Evolutionary conservation across 2,888 invertebrate species (phyloP).

Genomic region (Platynereis dumerilii): DNA sequence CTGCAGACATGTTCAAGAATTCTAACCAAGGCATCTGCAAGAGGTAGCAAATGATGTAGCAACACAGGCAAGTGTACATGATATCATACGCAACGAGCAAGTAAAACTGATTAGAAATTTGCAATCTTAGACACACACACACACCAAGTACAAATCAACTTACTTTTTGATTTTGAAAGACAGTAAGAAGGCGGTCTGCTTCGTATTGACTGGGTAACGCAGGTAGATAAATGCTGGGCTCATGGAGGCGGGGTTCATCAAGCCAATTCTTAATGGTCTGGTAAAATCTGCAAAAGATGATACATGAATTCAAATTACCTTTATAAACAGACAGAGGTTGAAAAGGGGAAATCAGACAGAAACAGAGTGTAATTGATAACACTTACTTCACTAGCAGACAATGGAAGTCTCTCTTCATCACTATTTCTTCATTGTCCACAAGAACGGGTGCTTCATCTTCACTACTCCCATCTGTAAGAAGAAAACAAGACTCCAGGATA

Average conservation of each 20-base stretch:
- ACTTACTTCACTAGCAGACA: too few species aligned
- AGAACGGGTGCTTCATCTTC: too few species aligned
- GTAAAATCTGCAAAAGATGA: slow-evolving; percentile 41
- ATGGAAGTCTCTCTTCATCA: too few species aligned
- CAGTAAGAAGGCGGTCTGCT: slow-evolving; percentile 70
- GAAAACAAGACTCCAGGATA: too few species aligned
- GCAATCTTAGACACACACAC: too few species aligned
- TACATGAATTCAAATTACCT: not conserved
- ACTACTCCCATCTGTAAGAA: too few species aligned
- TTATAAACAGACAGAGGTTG: not conserved
- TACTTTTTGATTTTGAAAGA: slow-evolving; percentile 66
- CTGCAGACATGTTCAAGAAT: slow-evolving; percentile 69
- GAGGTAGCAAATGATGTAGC: too few species aligned
- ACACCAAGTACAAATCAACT: not conserved
- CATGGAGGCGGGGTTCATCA: slow-evolving; percentile 78
- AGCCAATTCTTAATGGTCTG: slow-evolving; percentile 75
- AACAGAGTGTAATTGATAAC: too few species aligned
- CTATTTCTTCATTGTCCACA: too few species aligned
- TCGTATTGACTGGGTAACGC: slow-evolving; percentile 78
- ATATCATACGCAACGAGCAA: too few species aligned
- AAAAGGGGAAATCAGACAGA: not conserved
- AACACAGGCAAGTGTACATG: too few species aligned
- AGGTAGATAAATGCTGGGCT: slow-evolving; percentile 71
- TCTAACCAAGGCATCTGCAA: slow-evolving; percentile 71
- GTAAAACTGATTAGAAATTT: too few species aligned